Conservation (phyloP, 1,140 invertebrate species). For the Drosophila ananassae region DNA sequence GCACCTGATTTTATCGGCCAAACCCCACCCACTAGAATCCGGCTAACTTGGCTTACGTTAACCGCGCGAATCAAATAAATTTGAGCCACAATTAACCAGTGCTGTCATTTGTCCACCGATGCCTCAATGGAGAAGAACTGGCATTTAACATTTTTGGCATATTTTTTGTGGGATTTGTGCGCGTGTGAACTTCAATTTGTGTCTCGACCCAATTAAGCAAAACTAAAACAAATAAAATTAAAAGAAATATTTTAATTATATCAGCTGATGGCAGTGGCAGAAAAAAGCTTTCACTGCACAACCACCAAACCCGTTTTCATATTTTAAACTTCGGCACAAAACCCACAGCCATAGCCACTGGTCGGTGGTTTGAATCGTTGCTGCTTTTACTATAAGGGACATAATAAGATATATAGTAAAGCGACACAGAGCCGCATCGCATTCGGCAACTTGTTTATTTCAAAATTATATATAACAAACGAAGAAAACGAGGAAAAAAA, state of each 20-base stretch:
- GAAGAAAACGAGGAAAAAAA: slow-evolving; percentile 38
- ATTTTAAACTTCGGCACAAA: slow-evolving; percentile 32
- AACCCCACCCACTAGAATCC: slow-evolving; percentile 10
- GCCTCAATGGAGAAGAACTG: slow-evolving; percentile 48
- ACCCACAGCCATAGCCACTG: background rate
- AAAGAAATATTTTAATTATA: slow-evolving; percentile 60
- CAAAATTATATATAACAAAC: slow-evolving; percentile 74
- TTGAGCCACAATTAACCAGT: slow-evolving; percentile 60
- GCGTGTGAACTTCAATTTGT: slow-evolving; percentile 29
- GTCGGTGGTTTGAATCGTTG: slow-evolving; percentile 1
- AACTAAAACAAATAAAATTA: slow-evolving; percentile 34
- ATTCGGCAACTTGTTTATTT: slow-evolving; percentile 82
- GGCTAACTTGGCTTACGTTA: slow-evolving; percentile 38
- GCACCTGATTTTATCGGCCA: slow-evolving; percentile 60
- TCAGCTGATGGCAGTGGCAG: slow-evolving; percentile 43
- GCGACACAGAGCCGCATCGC: slow-evolving; percentile 55
- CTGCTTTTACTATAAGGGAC: slow-evolving; percentile 65
- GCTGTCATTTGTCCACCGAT: slow-evolving; percentile 57
- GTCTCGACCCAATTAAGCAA: slow-evolving; percentile 65
- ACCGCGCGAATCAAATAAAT: slow-evolving; percentile 58
- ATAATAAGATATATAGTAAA: slow-evolving; percentile 78
- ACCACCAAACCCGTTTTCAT: slow-evolving; percentile 65
- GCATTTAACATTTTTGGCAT: background rate
- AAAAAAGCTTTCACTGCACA: slow-evolving; percentile 75
- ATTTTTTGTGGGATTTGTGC: slow-evolving; percentile 6